Evolutionary conservation across 2,113 vertebrate species (phyloP).

Genomic region (Triplophysa rosa): DNA sequence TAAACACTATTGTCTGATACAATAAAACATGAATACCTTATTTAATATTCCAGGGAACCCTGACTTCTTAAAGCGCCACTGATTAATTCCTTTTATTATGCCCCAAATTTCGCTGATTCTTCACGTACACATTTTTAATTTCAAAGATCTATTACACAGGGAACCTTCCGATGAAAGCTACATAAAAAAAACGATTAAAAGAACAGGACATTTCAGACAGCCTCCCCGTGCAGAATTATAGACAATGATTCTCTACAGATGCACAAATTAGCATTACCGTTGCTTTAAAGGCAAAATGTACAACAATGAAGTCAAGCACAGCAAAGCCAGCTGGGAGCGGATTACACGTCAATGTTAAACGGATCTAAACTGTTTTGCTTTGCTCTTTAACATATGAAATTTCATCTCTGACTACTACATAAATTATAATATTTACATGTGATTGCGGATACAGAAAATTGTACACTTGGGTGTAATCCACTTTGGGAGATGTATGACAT

Average conservation of each 20-base stretch:
- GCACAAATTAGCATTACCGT: slow-evolving; percentile 10
- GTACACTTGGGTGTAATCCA: slow-evolving; percentile 24
- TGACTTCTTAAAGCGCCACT: neutral
- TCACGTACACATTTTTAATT: neutral
- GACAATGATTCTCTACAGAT: slow-evolving; percentile 32
- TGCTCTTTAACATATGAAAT: slow-evolving; percentile 9
- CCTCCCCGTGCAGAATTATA: neutral
- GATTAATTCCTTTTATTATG: slow-evolving; percentile 3
- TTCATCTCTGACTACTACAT: neutral
- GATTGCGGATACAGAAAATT: slow-evolving; percentile 26
- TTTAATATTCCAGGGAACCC: neutral
- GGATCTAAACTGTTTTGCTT: neutral
- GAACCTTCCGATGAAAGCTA: neutral
- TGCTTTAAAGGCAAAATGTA: slow-evolving; percentile 6
- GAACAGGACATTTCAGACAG: neutral
- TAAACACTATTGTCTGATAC: neutral
- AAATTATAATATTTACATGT: slow-evolving; percentile 37
- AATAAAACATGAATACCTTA: neutral
- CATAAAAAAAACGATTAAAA: neutral
- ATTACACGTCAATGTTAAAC: neutral
- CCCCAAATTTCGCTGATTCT: neutral
- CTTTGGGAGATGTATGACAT: slow-evolving; percentile 24
- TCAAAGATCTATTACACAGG: slow-evolving; percentile 7
- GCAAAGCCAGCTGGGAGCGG: neutral
- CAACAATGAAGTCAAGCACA: slow-evolving; percentile 26